Base-by-base conservation (phyloP, 2,113 vertebrate genomes). In the Apteryx mantelli region DNA sequence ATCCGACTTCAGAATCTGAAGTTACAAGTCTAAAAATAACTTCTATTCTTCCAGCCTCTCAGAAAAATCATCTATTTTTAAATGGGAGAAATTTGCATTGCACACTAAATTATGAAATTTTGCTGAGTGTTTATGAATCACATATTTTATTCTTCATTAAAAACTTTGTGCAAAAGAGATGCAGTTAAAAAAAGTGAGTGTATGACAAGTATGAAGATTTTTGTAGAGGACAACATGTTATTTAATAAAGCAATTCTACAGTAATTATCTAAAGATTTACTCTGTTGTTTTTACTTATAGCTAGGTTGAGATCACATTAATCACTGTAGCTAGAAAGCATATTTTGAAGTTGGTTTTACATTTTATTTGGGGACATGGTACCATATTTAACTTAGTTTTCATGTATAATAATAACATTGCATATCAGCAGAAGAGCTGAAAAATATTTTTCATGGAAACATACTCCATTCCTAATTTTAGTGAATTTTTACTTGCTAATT, bases 1-100 rank as follows among this genome's bases (percentile, higher is more conserved):
- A 77, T 83, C 48, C 69, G 26, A 25, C 26, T 86, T 88, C 48
- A 65, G 8, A 63, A 89, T 63, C 14, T 40, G 46, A 81, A 89
- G 20, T n/a, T 79, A 2, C 36, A 89, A 94, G 84, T 75, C 69
- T 70, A 52, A 91, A 87, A 91, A 61, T 32, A 92, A 10, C 26
- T 20, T 52, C 64, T 55, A 53, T 5, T 22, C 3, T 87, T 77
- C 28, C 28, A 91, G 13, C 2, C 8, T 64, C 63, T 89, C 61
- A 76, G 82, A 89, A 95, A 81, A 87, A 89, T 24, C 30, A 40
- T 63, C 7, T 80, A 50, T 71, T 88, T 94, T 60, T 25, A 76
- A 86, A 80, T n/a, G 68, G 7, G 32, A 65, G 38, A 22, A 76
- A 69, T 90, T 65, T 90, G 9, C 22, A 74, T 77, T 69, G 7